phyloP scores from a whole-genome alignment of 2,797 vertebrate genomes.

The Acropternis orthonyx region DNA sequence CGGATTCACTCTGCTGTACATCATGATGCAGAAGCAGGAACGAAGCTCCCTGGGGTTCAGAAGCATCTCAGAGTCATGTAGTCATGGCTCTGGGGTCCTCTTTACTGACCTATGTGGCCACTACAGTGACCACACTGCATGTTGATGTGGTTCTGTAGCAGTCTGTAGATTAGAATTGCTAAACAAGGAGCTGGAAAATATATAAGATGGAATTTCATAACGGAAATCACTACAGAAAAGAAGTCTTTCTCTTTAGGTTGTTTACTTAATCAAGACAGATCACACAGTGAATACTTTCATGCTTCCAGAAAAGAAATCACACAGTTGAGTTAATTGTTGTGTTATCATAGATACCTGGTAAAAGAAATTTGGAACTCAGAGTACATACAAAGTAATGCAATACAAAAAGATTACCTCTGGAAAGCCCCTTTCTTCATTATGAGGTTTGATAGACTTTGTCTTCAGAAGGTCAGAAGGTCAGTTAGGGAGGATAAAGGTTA shows the following conservation, averaged over 20 bases:
- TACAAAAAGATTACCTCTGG: not conserved
- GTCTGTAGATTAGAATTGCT: not conserved
- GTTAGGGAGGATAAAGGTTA: not conserved
- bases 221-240: not conserved
- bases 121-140: not conserved
- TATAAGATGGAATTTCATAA: not conserved
- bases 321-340: not conserved
- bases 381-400: not conserved
- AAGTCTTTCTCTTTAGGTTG: not conserved
- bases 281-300: not conserved
- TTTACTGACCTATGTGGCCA: not conserved
- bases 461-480: not conserved
- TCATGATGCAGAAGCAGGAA: not conserved
- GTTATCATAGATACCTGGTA: not conserved
- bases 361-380: not conserved
- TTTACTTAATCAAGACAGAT: not conserved
- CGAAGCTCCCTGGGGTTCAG: not conserved
- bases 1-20: not conserved
- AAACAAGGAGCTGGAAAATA: not conserved
- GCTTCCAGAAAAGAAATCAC: not conserved
- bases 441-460: not conserved
- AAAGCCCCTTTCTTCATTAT: not conserved
- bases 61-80: not conserved
- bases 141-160: not conserved
- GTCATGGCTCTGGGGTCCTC: not conserved